Conservation (phyloP, 2,888 invertebrate genomes). For the Gnatocerus cornutus region DNA sequence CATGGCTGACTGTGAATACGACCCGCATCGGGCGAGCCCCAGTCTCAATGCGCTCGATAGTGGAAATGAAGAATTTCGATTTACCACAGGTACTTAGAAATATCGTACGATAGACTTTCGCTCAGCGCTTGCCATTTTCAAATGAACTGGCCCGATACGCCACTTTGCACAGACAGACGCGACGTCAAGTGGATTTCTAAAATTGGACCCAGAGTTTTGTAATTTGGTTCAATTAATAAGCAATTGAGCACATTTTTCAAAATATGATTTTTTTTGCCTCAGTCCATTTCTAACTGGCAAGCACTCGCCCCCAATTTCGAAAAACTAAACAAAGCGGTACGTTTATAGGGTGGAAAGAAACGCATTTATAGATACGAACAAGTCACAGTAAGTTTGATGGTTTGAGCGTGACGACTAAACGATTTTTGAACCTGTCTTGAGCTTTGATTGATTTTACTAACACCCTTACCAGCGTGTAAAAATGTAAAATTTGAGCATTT, state of each 20-base stretch:
- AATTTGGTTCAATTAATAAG: too few relatives aligned
- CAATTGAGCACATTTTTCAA: too few relatives aligned
- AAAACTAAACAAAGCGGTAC: neutral
- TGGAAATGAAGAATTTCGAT: conserved; percentile 77
- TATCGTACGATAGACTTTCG: neutral
- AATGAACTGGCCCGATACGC: too few relatives aligned
- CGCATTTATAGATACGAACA: conserved; percentile 58
- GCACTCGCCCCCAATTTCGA: too few relatives aligned
- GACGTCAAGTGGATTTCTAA: too few relatives aligned
- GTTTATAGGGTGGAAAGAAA: conserved; percentile 65
- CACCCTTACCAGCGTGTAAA: neutral
- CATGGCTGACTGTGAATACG: conserved; percentile 80
- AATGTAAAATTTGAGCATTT: too few relatives aligned
- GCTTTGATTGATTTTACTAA: conserved; percentile 11
- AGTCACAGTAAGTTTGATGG: conserved; percentile 40
- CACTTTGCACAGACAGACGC: too few relatives aligned
- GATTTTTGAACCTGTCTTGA: neutral
- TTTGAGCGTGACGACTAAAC: conserved; percentile 44
- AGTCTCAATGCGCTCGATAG: conserved; percentile 78
- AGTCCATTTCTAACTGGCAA: too few relatives aligned
- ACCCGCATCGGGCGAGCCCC: conserved; percentile 77
- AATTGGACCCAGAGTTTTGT: too few relatives aligned
- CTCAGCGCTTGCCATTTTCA: too few relatives aligned
- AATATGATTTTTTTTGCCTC: too few relatives aligned
- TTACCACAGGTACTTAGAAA: conserved; percentile 73